phyloP scores from a whole-genome alignment of 2,113 vertebrate genomes.

The Brachyistius frenatus region DNA sequence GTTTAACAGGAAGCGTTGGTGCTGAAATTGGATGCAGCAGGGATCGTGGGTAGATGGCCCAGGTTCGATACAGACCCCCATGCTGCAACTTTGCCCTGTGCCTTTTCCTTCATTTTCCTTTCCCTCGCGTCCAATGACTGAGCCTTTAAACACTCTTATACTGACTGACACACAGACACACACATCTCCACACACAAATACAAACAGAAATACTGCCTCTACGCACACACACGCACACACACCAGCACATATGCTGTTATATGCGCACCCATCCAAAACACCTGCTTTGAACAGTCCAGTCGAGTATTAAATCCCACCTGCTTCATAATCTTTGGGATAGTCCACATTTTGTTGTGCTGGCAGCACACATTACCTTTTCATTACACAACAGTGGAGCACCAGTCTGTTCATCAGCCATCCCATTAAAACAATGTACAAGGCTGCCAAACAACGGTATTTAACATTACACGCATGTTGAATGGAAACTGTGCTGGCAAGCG shows the following conservation, averaged over 20 bases:
- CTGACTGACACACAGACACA: slow-evolving; percentile 55
- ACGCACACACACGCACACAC: slow-evolving; percentile 44
- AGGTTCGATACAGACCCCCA: slow-evolving; percentile 95
- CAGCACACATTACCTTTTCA: slow-evolving; percentile 29
- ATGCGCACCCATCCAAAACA: slow-evolving; percentile 45
- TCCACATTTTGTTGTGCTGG: slow-evolving; percentile 48
- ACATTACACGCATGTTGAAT: not conserved
- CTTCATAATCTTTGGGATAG: slow-evolving; percentile 63
- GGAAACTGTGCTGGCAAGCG: not conserved
- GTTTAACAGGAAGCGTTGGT: slow-evolving; percentile 98
- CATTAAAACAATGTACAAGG: slow-evolving; percentile 6
- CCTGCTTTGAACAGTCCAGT: slow-evolving; percentile 58
- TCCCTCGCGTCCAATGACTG: slow-evolving; percentile 85
- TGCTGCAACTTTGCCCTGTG: slow-evolving; percentile 87
- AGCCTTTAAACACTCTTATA: slow-evolving; percentile 68
- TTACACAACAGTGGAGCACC: slow-evolving; percentile 28
- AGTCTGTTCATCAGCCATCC: slow-evolving; percentile 13
- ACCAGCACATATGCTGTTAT: slow-evolving; percentile 25
- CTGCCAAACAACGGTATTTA: not conserved
- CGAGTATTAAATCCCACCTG: slow-evolving; percentile 60
- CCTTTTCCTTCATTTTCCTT: slow-evolving; percentile 68
- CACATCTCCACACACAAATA: slow-evolving; percentile 40
- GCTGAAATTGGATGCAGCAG: slow-evolving; percentile 99
- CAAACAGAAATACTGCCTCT: slow-evolving; percentile 34
- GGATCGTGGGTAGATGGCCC: slow-evolving; percentile 97